Conservation (phyloP, 1,140 invertebrate species). For the Anastrepha obliqua region DNA sequence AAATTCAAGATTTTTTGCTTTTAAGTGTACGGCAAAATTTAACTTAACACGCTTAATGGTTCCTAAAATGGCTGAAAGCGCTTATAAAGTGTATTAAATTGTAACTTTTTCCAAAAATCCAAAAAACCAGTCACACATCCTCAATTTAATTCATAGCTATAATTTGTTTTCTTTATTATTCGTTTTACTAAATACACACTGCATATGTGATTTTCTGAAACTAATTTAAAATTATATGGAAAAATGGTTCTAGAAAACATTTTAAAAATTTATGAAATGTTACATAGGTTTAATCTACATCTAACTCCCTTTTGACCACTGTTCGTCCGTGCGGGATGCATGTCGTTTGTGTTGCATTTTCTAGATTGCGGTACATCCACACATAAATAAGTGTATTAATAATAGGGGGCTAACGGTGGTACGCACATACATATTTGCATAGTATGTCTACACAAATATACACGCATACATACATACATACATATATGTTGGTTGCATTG, state of each 20-base stretch:
- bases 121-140: background rate
- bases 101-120: background rate
- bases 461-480: background rate
- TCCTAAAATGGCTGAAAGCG: slow-evolving; percentile 33
- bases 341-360: slow-evolving; percentile 31
- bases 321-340: slow-evolving; percentile 10
- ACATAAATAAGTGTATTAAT: slow-evolving; percentile 20
- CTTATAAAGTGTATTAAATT: background rate
- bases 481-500: slow-evolving; percentile 3
- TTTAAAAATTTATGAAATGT: no score
- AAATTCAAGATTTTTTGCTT: background rate
- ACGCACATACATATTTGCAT: slow-evolving; percentile 40
- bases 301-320: background rate
- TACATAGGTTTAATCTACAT: background rate
- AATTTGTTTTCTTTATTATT: background rate
- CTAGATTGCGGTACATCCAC: background rate
- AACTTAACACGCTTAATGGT: slow-evolving; percentile 37
- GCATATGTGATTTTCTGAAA: no score
- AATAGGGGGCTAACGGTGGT: slow-evolving; percentile 25
- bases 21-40: slow-evolving; percentile 12
- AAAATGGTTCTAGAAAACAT: no score
- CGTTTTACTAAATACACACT: no score
- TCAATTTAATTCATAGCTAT: background rate
- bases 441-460: background rate
- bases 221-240: no score